phyloP scores from a whole-genome alignment of 1,140 invertebrate genomes.

The Lanistes nyassanus region DNA sequence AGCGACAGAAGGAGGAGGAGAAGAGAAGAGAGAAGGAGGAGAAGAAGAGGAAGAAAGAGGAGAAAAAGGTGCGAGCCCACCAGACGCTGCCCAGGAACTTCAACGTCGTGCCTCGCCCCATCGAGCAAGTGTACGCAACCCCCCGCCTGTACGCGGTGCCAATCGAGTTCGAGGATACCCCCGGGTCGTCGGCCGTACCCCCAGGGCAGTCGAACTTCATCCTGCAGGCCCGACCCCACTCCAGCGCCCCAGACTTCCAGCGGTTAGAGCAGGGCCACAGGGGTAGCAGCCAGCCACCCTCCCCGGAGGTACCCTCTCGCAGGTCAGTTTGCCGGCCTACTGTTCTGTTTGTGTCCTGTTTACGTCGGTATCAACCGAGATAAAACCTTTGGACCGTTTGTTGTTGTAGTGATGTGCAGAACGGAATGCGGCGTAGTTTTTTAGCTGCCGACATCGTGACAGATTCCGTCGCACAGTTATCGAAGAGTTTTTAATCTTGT shows the following conservation, averaged over 20 bases:
- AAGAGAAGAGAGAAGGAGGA: conserved; percentile 34
- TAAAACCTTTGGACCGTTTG: too few relatives aligned
- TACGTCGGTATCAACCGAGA: neutral
- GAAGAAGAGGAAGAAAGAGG: conserved; percentile 34
- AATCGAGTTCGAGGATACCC: conserved; percentile 52
- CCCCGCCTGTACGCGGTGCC: conserved; percentile 50
- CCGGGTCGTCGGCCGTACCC: conserved; percentile 37
- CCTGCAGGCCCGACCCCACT: conserved; percentile 39
- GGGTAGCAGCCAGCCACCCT: conserved; percentile 8
- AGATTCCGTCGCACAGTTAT: too few relatives aligned
- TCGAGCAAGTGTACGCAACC: conserved; percentile 48
- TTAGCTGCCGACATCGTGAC: too few relatives aligned
- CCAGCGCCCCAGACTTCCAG: conserved; percentile 51
- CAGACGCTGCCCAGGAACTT: conserved; percentile 49
- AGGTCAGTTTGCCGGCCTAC: conserved; percentile 7
- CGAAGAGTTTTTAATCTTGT: neutral
- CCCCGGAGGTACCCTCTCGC: neutral
- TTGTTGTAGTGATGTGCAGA: too few relatives aligned
- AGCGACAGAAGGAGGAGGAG: conserved; percentile 41
- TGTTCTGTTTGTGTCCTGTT: neutral
- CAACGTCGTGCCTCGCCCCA: conserved; percentile 42
- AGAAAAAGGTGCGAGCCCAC: conserved; percentile 24
- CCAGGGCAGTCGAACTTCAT: conserved; percentile 33
- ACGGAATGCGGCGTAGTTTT: too few relatives aligned
- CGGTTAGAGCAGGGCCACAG: conserved; percentile 56